A percentile compares a stretch with the other conserved stretches of the same genome.
phyloP scores from a whole-genome alignment of 2,888 invertebrate genomes.

The Clanis bilineata region DNA sequence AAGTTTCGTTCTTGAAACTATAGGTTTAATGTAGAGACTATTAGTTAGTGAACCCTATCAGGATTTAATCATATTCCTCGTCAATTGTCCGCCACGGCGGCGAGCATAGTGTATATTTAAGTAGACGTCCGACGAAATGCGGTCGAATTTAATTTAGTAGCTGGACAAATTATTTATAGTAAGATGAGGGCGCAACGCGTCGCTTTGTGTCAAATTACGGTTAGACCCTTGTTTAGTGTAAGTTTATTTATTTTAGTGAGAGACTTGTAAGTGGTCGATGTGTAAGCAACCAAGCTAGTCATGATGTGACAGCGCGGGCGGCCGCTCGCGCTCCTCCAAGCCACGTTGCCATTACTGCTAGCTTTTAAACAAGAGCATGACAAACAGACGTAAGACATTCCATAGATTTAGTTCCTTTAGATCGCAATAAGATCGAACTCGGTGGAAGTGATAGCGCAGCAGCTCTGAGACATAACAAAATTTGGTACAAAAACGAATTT shows the following conservation, averaged over 20 bases:
- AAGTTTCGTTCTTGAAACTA: constrained; percentile 76
- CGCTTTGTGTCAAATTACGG: constrained; percentile 63
- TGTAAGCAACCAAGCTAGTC: constrained; percentile 79
- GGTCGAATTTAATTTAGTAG: constrained; percentile 59
- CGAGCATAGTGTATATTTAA: constrained; percentile 46
- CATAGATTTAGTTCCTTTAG: constrained; percentile 50
- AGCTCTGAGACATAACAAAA: constrained; percentile 43
- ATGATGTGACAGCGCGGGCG: constrained; percentile 59
- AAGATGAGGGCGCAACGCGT: constrained; percentile 39
- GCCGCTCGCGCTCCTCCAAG: constrained; percentile 43
- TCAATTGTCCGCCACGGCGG: constrained; percentile 23
- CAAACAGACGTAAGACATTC: constrained; percentile 40
- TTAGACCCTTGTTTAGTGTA: constrained; percentile 57
- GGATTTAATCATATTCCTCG: constrained; percentile 21
- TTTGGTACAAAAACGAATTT: constrained; percentile 74
- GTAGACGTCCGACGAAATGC: constrained; percentile 48
- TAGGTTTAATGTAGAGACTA: constrained; percentile 74
- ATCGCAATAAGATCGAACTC: constrained; percentile 26
- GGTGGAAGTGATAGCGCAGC: constrained; percentile 19
- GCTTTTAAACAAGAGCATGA: constrained; percentile 51
- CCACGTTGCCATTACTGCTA: constrained; percentile 72
- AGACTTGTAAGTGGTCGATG: constrained; percentile 66
- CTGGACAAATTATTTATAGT: constrained; percentile 78
- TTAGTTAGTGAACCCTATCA: constrained; percentile 54
- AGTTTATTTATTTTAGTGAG: constrained; percentile 81